Conservation (phyloP, 2,888 invertebrate species). For the Apotomis capreana region DNA sequence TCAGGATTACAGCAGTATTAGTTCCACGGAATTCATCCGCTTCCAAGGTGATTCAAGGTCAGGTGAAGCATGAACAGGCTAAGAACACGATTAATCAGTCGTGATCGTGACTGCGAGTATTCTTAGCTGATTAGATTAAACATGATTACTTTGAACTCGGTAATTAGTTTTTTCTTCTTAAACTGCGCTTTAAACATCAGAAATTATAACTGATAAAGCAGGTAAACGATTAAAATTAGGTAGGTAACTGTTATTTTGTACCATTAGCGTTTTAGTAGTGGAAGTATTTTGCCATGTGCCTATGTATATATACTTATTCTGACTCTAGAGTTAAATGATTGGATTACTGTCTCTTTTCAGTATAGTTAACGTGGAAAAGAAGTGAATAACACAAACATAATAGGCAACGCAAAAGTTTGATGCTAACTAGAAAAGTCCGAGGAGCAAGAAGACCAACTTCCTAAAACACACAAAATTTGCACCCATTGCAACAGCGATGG, state of each 20-base stretch:
- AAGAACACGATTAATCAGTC: slow-evolving; percentile 53
- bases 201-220: too few relatives aligned
- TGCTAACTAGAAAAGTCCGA: slow-evolving; percentile 25
- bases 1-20: slow-evolving; percentile 13
- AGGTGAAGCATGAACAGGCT: slow-evolving; percentile 52
- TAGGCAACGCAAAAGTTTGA: slow-evolving; percentile 7
- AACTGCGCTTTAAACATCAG: slow-evolving; percentile 3
- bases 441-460: slow-evolving; percentile 13
- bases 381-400: not conserved
- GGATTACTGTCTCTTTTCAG: too few relatives aligned
- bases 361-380: not conserved
- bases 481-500: slow-evolving; percentile 29
- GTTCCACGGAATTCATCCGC: slow-evolving; percentile 41
- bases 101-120: slow-evolving; percentile 54
- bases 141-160: slow-evolving; percentile 44
- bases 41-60: slow-evolving; percentile 59
- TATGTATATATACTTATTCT: too few relatives aligned
- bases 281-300: too few relatives aligned
- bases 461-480: slow-evolving; percentile 31
- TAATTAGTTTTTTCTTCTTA: slow-evolving; percentile 41
- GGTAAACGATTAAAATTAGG: slow-evolving; percentile 7
- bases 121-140: slow-evolving; percentile 46
- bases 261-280: too few relatives aligned
- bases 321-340: too few relatives aligned
- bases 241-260: not conserved